phyloP scores from a whole-genome alignment of 2,888 invertebrate species.

The Ctenicera cuprea region DNA sequence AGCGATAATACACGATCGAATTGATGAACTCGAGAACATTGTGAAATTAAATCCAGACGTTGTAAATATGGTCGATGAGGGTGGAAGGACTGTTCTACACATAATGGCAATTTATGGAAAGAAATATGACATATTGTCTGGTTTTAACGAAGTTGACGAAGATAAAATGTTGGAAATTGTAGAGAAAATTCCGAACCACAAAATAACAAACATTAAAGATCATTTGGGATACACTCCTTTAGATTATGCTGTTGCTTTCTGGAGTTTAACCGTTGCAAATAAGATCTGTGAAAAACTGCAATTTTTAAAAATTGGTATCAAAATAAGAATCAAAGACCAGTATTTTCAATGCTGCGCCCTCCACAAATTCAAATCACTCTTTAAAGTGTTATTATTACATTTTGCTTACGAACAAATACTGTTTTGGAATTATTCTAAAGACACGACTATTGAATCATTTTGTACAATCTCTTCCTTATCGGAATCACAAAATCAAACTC shows the following conservation, averaged over 20 bases:
- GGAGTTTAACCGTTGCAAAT: neutral
- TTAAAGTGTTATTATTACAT: neutral
- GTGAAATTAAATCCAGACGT: neutral
- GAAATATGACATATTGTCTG: neutral
- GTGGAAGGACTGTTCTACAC: slow-evolving; percentile 9
- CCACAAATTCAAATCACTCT: neutral
- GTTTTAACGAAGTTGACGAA: neutral
- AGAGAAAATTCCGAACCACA: neutral
- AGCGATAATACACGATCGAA: neutral
- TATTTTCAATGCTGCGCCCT: neutral
- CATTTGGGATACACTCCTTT: neutral
- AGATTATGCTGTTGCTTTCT: neutral
- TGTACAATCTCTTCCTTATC: neutral
- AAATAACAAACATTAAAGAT: neutral
- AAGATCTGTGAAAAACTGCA: neutral
- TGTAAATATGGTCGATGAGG: neutral
- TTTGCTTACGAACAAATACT: neutral
- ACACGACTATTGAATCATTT: neutral
- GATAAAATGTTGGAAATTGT: neutral
- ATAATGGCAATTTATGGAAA: neutral
- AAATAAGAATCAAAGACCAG: neutral
- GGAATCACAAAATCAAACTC: too few species aligned
- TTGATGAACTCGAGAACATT: neutral
- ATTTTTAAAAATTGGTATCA: neutral
- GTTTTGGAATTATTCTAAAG: neutral